Evolutionary conservation across 2,888 invertebrate species (phyloP).

Genomic region (Epistrophe eligans): DNA sequence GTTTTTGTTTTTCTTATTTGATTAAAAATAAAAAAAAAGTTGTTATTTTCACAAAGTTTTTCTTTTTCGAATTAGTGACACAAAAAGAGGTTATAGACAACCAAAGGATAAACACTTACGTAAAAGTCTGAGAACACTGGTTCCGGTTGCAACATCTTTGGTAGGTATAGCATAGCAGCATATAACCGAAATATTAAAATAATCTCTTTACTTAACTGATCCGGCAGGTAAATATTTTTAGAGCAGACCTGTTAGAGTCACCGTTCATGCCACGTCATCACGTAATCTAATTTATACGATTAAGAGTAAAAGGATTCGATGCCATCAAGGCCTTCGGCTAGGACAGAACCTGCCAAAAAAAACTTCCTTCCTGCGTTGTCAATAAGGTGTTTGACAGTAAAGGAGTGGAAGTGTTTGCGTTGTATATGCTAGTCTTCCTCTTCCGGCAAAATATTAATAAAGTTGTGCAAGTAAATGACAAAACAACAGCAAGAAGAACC

Average conservation of each 20-base stretch:
- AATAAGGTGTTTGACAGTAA: constrained; percentile 32
- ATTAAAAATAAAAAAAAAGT: too few relatives aligned
- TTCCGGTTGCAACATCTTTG: background rate
- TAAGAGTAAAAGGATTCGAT: constrained; percentile 51
- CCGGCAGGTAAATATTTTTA: background rate
- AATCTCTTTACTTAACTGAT: constrained; percentile 15
- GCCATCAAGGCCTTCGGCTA: constrained; percentile 36
- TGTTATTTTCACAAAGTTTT: too few relatives aligned
- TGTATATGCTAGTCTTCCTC: constrained; percentile 32
- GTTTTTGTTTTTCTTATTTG: too few relatives aligned
- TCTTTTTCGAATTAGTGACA: too few relatives aligned
- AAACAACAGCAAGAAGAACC: constrained; percentile 25
- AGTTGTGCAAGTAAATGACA: constrained; percentile 49
- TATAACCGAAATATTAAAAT: constrained; percentile 5
- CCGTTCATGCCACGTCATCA: constrained; percentile 11
- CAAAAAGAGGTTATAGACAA: too few relatives aligned
- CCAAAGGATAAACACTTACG: constrained; percentile 1
- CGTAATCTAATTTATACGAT: constrained; percentile 54
- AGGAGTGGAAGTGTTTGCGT: constrained; percentile 30
- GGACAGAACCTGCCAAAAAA: constrained; percentile 36
- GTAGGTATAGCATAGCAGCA: background rate
- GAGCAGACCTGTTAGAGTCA: background rate
- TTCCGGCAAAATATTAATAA: constrained; percentile 60
- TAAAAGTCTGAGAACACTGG: constrained; percentile 5
- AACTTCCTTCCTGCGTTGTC: constrained; percentile 38